Percentiles rank a stretch among this genome's conserved stretches.
These are phyloP conservation scores for Melanotaenia parkinsoni DNA, from an alignment of 2,797 vertebrate species.

Conservation along the genomic window DNA sequence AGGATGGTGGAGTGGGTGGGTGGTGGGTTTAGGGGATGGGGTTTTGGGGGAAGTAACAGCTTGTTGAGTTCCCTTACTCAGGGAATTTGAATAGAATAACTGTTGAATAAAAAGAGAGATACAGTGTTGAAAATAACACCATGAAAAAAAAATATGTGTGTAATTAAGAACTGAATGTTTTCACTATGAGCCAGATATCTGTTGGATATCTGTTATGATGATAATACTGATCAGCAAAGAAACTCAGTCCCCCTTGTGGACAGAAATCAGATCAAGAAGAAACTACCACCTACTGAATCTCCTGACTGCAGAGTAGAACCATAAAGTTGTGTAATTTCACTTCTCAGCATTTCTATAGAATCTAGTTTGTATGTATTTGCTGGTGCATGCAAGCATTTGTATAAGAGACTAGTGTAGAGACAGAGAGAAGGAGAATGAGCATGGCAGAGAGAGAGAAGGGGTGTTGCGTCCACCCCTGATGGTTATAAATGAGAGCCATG, in stretches of 20 bases:
- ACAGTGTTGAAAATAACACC: not conserved
- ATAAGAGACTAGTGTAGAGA: not conserved
- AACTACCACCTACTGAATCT: constrained; percentile 55
- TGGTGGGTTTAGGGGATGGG: constrained; percentile 1
- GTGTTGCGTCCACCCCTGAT: constrained; percentile 64
- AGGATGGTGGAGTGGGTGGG: constrained; percentile 21
- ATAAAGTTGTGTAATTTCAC: constrained; percentile 51
- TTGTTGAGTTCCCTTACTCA: constrained; percentile 75
- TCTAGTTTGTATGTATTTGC: constrained; percentile 43
- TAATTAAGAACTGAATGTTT: not conserved
- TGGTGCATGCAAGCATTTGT: constrained; percentile 23
- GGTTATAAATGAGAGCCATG: constrained; percentile 78
- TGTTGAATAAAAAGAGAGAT: constrained; percentile 58
- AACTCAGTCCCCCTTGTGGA: constrained; percentile 68
- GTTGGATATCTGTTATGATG: not conserved
- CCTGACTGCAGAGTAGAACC: constrained; percentile 58
- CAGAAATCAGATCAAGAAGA: constrained; percentile 60
- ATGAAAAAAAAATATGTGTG: not conserved
- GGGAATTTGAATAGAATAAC: constrained; percentile 58
- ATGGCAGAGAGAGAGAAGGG: constrained; percentile 27
- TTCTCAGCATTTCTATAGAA: constrained; percentile 65
- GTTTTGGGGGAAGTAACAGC: constrained; percentile 65
- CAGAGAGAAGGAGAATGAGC: constrained; percentile 13
- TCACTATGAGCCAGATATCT: not conserved
- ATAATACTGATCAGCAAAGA: constrained; percentile 49